These are phyloP conservation scores for Steromphala cineraria DNA, from an alignment of 2,888 invertebrate genomes.

Conservation along the genomic window DNA sequence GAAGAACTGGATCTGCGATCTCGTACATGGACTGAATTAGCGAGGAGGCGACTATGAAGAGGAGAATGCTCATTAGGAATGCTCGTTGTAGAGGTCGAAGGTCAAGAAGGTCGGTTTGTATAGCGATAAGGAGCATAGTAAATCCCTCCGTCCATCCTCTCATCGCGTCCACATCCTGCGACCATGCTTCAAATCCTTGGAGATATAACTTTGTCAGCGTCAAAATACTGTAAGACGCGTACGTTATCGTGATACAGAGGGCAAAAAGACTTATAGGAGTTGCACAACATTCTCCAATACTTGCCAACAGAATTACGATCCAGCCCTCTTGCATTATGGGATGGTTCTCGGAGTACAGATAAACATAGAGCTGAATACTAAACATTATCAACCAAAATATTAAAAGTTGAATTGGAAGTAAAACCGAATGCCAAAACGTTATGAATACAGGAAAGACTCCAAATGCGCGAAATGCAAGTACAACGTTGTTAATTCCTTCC, in stretches of 20 bases:
- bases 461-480: constrained; percentile 64
- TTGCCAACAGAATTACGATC: constrained; percentile 73
- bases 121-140: constrained; percentile 77
- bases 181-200: constrained; percentile 71
- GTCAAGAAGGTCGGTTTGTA: constrained; percentile 78
- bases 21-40: constrained; percentile 79
- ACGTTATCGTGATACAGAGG: constrained; percentile 77
- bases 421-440: constrained; percentile 75
- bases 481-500: constrained; percentile 54
- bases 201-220: constrained; percentile 75
- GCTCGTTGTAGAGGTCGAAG: constrained; percentile 77
- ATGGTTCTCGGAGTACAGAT: constrained; percentile 63
- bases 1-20: constrained; percentile 77
- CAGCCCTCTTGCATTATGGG: constrained; percentile 71
- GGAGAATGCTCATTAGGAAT: constrained; percentile 77
- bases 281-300: constrained; percentile 75
- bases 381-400: constrained; percentile 78
- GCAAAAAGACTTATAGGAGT: constrained; percentile 78
- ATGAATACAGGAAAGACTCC: constrained; percentile 71
- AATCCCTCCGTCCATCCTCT: constrained; percentile 78
- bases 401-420: constrained; percentile 77
- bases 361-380: constrained; percentile 73
- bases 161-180: constrained; percentile 69
- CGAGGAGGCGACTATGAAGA: constrained; percentile 79
- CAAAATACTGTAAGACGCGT: constrained; percentile 75